Base-by-base conservation (phyloP, 2,797 vertebrate genomes). In the Tokudaia tokunoshimensis region DNA sequence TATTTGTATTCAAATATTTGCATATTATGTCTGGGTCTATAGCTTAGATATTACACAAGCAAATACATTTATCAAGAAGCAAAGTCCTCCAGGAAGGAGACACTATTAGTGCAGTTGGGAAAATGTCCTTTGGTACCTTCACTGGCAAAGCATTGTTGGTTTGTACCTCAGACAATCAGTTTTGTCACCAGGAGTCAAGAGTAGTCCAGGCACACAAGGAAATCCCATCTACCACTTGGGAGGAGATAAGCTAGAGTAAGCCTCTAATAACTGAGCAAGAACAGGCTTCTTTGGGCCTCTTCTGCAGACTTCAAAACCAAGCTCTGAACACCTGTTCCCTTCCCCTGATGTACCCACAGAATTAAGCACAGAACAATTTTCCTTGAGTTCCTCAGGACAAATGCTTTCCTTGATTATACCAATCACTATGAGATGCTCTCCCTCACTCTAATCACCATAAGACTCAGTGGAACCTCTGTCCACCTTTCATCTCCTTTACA, bases 31-130 rank as follows among this genome's bases (percentile, higher is more conserved):
- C 37, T 80, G 70, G n/a, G 7, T 78, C 50, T 79, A 44, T 84
- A 78, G 94, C 82, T 90, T 83, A 88, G 11, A 52, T 37, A 52
- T 74, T 63, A 90, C 24, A 63, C 55, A n/a, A 65, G 55, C 31
- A 78, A 82, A 74, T 78, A 78, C 55, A 87, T 47, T 90, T 79
- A 92, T 26, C 75, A 91, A 83, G 67, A 89, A 94, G 31, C 15
- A 82, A 78, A 82, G 63, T 93, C 12, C n/a, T 67, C 80, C 6
- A 82, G 65, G 34, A 65, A 82, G 29, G 52, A 92, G 52, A 70
- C 15, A 44, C 55, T 63, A 57, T 85, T 85, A 88, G 34, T n/a
- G 50, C 34, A 41, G 88, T 82, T 72, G 44, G n/a, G 75, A 87
- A 59, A 67, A 84, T 41, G 72, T 88, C 11, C 57, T 82, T 82